These are phyloP conservation scores for Dolichomitus sp. DNA, from an alignment of 2,888 invertebrate genomes.

Conservation along the genomic window DNA sequence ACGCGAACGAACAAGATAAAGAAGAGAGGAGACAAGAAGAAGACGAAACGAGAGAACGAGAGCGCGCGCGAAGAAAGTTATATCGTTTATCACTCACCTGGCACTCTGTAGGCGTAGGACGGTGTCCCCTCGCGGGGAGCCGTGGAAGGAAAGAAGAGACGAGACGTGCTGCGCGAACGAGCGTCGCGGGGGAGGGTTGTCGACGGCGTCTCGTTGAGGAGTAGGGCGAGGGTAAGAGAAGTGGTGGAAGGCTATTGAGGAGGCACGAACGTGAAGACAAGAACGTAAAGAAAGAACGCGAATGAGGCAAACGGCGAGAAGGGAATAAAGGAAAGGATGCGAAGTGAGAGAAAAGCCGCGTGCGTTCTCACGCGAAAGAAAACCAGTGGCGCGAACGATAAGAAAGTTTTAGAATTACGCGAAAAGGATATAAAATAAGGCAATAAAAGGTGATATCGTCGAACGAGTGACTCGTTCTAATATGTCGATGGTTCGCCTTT, in stretches of 20 bases:
- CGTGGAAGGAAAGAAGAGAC: constrained; percentile 69
- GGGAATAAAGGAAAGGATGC: constrained; percentile 50
- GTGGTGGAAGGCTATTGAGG: constrained; percentile 55
- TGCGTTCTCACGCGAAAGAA: constrained; percentile 22
- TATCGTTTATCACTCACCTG: constrained; percentile 84
- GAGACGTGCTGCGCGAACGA: constrained; percentile 63
- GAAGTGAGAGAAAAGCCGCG: constrained; percentile 47
- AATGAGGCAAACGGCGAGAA: constrained; percentile 62
- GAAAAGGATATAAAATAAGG: constrained; percentile 38
- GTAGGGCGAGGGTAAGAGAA: constrained; percentile 39
- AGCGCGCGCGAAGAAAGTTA: constrained; percentile 77
- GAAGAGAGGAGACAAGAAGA: constrained; percentile 41
- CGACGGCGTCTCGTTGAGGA: constrained; percentile 39
- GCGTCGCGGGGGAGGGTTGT: constrained; percentile 44
- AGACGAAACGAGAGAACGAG: constrained; percentile 52
- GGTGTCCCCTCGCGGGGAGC: constrained; percentile 75
- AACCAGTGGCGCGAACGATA: constrained; percentile 38
- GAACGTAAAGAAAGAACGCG: constrained; percentile 50
- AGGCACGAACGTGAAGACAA: constrained; percentile 34
- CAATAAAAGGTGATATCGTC: background rate
- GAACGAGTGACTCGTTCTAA: background rate
- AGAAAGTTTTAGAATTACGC: constrained; percentile 4
- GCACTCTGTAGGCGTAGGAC: constrained; percentile 75
- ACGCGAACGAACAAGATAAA: constrained; percentile 22
- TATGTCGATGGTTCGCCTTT: background rate